Percentiles rank a stretch among this genome's conserved stretches.
phyloP scores from a whole-genome alignment of 2,797 vertebrate species.

The Enteromius radiatus region DNA sequence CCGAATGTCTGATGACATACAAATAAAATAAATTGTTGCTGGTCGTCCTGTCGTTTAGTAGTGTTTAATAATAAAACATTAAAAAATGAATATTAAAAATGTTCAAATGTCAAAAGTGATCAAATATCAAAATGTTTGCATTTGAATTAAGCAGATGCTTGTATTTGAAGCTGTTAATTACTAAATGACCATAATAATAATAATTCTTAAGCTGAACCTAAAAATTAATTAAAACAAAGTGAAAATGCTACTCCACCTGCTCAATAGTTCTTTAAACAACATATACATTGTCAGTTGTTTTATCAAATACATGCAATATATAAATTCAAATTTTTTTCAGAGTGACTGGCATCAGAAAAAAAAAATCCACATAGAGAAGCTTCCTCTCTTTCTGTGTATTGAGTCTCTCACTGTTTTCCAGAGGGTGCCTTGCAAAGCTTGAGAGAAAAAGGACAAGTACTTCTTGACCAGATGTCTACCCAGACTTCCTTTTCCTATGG shows the following conservation, averaged over 20 bases:
- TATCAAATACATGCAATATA: background rate
- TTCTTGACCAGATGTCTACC: conserved; percentile 93
- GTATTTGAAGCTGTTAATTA: background rate
- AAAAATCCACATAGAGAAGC: background rate
- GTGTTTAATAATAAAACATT: background rate
- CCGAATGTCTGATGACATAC: background rate
- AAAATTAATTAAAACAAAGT: background rate
- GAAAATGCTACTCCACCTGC: background rate
- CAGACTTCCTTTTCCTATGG: conserved; percentile 91
- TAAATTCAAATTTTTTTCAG: background rate
- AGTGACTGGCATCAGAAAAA: background rate
- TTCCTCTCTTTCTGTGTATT: background rate
- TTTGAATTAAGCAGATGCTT: background rate
- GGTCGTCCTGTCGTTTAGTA: background rate
- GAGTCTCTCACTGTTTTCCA: conserved; percentile 62
- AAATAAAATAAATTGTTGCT: background rate
- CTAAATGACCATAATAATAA: no score
- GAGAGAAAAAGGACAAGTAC: conserved; percentile 91
- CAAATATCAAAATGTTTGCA: no score
- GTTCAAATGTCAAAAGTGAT: background rate
- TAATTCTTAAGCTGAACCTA: background rate
- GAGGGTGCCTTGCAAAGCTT: conserved; percentile 89
- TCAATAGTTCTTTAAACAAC: background rate
- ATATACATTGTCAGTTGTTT: background rate
- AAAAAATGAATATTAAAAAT: background rate